Conservation (phyloP, 2,113 vertebrate species). For the Dissostichus mawsoni region DNA sequence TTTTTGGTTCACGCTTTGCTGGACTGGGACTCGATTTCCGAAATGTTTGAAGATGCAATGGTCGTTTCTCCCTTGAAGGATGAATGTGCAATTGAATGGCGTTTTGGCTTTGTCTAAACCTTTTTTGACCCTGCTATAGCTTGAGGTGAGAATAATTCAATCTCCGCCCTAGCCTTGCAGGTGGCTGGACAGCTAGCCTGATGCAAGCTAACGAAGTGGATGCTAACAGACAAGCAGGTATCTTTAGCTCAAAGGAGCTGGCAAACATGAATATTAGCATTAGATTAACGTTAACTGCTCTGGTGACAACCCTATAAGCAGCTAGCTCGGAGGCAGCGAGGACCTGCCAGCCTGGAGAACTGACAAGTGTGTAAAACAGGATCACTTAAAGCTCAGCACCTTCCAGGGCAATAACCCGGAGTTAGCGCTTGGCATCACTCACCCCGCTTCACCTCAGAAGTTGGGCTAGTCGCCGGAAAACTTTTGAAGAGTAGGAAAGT, state of each 20-base stretch:
- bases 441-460: conserved; percentile 64
- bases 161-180: neutral
- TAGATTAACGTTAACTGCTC: conserved; percentile 69
- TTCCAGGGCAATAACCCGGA: conserved; percentile 67
- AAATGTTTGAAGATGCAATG: conserved; percentile 1
- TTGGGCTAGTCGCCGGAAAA: conserved; percentile 30
- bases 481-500: conserved; percentile 42
- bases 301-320: conserved; percentile 74
- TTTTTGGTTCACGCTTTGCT: conserved; percentile 47
- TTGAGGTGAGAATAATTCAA: conserved; percentile 17
- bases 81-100: neutral
- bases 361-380: conserved; percentile 84
- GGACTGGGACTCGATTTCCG: conserved; percentile 24
- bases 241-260: conserved; percentile 39
- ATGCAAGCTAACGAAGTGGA: neutral
- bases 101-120: neutral
- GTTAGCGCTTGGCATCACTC: conserved; percentile 53
- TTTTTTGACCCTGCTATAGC: neutral
- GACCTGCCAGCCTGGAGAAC: conserved; percentile 70
- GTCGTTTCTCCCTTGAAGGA: conserved; percentile 4
- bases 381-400: conserved; percentile 76
- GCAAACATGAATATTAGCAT: conserved; percentile 64
- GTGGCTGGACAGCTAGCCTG: neutral
- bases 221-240: conserved; percentile 38
- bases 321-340: conserved; percentile 66